These are phyloP conservation scores for Solea senegalensis DNA, from an alignment of 2,113 vertebrate species.

Conservation along the genomic window DNA sequence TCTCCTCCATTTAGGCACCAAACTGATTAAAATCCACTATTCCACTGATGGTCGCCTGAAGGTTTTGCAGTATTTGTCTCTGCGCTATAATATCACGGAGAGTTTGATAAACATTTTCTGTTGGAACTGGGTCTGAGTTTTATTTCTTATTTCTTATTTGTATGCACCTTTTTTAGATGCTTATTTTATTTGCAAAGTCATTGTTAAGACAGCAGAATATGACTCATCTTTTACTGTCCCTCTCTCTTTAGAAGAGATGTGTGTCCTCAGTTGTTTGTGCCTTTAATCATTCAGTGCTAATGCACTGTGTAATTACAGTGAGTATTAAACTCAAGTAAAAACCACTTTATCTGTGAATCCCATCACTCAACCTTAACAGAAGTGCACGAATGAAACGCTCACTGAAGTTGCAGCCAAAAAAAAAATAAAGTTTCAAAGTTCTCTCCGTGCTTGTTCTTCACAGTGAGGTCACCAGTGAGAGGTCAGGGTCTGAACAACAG, in stretches of 20 bases:
- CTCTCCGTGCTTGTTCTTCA: too few relatives aligned
- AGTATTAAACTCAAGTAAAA: constrained; percentile 17
- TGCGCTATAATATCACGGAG: constrained; percentile 28
- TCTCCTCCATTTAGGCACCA: constrained; percentile 39
- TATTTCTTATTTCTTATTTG: constrained; percentile 21
- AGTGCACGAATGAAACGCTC: neutral
- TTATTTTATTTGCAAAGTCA: constrained; percentile 20
- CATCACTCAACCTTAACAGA: constrained; percentile 1
- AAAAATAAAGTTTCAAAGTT: too few relatives aligned
- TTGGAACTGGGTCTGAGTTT: constrained; percentile 10
- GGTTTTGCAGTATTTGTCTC: constrained; percentile 16
- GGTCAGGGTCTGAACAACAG: too few relatives aligned
- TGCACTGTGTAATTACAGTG: constrained; percentile 9
- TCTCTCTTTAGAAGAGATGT: constrained; percentile 8
- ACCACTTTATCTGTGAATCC: constrained; percentile 2
- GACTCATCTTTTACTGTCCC: neutral
- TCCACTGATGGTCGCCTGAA: constrained; percentile 37
- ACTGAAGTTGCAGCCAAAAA: neutral
- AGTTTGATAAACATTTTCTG: constrained; percentile 28
- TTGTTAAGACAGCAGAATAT: constrained; percentile 29
- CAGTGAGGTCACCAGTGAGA: too few relatives aligned
- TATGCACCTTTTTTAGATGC: neutral
- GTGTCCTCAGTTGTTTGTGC: constrained; percentile 14
- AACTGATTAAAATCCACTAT: constrained; percentile 52
- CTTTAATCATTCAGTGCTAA: constrained; percentile 23